Base-by-base conservation (phyloP, 2,797 vertebrate genomes). In the Microctenopoma stevenorrisi region DNA sequence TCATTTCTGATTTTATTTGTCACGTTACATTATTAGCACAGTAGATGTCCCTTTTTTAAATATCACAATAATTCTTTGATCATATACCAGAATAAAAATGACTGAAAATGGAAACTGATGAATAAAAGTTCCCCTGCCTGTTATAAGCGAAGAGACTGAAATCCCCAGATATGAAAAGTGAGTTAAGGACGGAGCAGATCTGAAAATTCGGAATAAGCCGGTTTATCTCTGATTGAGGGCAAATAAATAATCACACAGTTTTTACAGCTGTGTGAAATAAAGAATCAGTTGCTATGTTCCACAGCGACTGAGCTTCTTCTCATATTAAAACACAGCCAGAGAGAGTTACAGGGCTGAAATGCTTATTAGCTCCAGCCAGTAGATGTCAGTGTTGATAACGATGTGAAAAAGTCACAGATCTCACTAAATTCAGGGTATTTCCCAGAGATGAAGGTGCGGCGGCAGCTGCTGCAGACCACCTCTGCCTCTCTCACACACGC, bases 321-420 rank as follows among this genome's bases (percentile, higher is more conserved):
- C 61, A 55, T 40, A 43, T 11, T 68, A 33, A 52, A 63, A 48
- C 12, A 48, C 0, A n/a, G 2, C 38, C 22, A 22, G 22, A 15
- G 37, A 38, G 37, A 12, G 37, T 10, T 38, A 10, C 37, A 11
- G n/a, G 10, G 28, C 2, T 22, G 46, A 33, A 16, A 26, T n/a
- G 0, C 48, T 26, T 28, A 14, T 53, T 37, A 30, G 44, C 4
- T 77, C 42, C 1, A 18, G 4, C 85, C 92, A 78, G 28, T 67
- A 87, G 91, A 65, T 86, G 91, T 80, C 92, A 82, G 73, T 88
- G 76, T 88, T 81, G 74, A 16, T 52, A 81, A 65, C 50, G 69
- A n/a, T 58, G 55, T 80, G 38, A 50, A 10, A 28, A 44, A 57
- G 7, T 43, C 30, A 6, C 4, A 1, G 0, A 9, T 54, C 22